A percentile compares a stretch with the other conserved stretches of the same genome.
Evolutionary conservation across 2,113 vertebrate genomes (phyloP).

Genomic region (Xenotilapia caudafasciata): DNA sequence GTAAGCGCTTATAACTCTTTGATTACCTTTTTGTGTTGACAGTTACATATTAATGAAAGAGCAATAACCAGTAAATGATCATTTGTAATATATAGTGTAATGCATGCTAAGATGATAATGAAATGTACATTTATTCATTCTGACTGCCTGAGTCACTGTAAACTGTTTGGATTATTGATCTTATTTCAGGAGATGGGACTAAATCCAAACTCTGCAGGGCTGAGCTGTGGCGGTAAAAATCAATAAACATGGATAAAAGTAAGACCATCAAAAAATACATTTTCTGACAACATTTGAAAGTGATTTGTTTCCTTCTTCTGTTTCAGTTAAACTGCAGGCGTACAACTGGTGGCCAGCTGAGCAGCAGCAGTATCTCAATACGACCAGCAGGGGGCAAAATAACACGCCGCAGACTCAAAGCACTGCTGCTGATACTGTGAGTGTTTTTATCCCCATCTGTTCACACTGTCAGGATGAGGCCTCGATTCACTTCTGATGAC

Average conservation of each 20-base stretch:
- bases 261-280: background rate
- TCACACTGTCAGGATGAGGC: background rate
- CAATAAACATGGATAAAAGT: background rate
- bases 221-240: background rate
- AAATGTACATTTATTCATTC: background rate
- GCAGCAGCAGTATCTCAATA: background rate
- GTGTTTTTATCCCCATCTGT: background rate
- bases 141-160: background rate
- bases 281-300: background rate
- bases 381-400: slow-evolving; percentile 13
- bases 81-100: background rate
- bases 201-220: background rate
- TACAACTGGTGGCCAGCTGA: background rate
- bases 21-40: background rate
- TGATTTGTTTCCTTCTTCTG: background rate
- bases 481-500: background rate
- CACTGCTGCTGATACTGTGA: background rate
- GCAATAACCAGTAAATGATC: background rate
- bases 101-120: background rate
- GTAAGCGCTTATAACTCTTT: background rate
- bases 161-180: background rate
- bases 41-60: background rate
- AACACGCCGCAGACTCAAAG: fast-evolving
- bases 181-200: background rate
- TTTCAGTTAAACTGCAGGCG: background rate